A percentile compares a stretch with the other conserved stretches of the same genome.
These are phyloP conservation scores for Cephalopachus bancanus DNA, from an alignment of 2,797 vertebrate species.

Conservation along the genomic window DNA sequence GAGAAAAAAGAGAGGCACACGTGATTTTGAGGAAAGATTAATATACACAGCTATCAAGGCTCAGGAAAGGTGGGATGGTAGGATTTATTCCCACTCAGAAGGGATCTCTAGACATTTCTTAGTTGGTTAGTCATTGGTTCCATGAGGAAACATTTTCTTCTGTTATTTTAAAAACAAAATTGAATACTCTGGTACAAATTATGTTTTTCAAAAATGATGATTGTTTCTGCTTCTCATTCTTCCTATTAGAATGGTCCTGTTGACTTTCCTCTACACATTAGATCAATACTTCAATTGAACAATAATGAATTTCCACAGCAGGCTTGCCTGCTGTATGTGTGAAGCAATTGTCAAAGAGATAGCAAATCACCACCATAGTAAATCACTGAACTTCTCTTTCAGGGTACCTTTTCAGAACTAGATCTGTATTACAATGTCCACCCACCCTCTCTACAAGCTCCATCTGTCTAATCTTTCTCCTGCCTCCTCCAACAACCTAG, in stretches of 20 bases:
- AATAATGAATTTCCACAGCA: neutral
- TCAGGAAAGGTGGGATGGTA: neutral
- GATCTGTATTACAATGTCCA: conserved; percentile 7
- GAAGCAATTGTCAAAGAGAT: neutral
- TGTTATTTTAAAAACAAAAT: conserved; percentile 26
- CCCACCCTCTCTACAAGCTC: neutral
- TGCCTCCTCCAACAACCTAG: neutral
- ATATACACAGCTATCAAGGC: neutral
- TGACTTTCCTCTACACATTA: conserved; percentile 13
- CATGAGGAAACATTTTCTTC: neutral
- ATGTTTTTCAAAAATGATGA: conserved; percentile 28
- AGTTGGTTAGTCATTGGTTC: neutral
- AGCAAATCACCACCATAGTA: neutral
- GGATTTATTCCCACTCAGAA: neutral
- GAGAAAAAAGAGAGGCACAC: neutral
- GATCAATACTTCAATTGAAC: neutral
- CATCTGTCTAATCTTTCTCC: neutral
- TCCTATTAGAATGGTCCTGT: neutral
- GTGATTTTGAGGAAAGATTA: neutral
- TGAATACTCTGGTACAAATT: neutral
- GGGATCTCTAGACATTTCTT: neutral
- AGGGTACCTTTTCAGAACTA: neutral
- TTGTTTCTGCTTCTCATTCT: neutral
- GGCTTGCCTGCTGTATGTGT: neutral
- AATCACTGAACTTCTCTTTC: neutral